Evolutionary conservation across 2,888 invertebrate species (phyloP).

Genomic region (Drosophila yooni): DNA sequence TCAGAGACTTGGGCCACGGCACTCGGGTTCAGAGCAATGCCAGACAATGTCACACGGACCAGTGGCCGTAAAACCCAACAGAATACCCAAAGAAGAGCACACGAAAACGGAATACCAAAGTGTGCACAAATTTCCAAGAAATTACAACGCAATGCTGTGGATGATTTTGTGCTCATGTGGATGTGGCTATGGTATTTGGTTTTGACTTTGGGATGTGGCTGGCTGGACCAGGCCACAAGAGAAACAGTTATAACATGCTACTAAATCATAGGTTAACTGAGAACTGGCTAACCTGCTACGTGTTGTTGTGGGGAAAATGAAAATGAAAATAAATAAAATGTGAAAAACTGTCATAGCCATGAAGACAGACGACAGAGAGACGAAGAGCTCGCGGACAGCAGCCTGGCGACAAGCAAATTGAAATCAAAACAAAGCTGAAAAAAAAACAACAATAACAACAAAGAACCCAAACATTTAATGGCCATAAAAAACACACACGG

Average conservation of each 20-base stretch:
- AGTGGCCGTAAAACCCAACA: slow-evolving; percentile 58
- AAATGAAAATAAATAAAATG: slow-evolving; percentile 66
- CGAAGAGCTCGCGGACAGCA: slow-evolving; percentile 22
- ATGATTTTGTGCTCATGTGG: slow-evolving; percentile 60
- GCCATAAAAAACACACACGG: slow-evolving; percentile 76
- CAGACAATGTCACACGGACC: slow-evolving; percentile 75
- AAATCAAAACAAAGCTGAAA: slow-evolving; percentile 75
- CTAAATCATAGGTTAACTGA: slow-evolving; percentile 81
- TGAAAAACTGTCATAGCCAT: slow-evolving; percentile 71
- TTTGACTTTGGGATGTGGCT: slow-evolving; percentile 11
- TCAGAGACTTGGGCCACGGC: slow-evolving; percentile 47
- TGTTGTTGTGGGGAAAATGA: slow-evolving; percentile 53
- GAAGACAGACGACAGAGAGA: slow-evolving; percentile 7
- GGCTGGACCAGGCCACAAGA: slow-evolving; percentile 60
- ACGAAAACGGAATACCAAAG: slow-evolving; percentile 77
- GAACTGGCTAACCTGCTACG: slow-evolving; percentile 74
- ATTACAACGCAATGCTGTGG: slow-evolving; percentile 75
- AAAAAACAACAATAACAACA: slow-evolving; percentile 33
- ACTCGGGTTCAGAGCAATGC: slow-evolving; percentile 44
- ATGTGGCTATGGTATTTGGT: slow-evolving; percentile 23
- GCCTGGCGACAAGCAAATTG: slow-evolving; percentile 74
- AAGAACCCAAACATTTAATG: slow-evolving; percentile 73
- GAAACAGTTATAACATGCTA: slow-evolving; percentile 82
- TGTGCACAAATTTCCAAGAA: slow-evolving; percentile 84
- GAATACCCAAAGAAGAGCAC: slow-evolving; percentile 64